A percentile compares a stretch with the other conserved stretches of the same genome.
Conservation (phyloP, 2,797 vertebrate genomes). For the Zenarchopterus dispar region DNA sequence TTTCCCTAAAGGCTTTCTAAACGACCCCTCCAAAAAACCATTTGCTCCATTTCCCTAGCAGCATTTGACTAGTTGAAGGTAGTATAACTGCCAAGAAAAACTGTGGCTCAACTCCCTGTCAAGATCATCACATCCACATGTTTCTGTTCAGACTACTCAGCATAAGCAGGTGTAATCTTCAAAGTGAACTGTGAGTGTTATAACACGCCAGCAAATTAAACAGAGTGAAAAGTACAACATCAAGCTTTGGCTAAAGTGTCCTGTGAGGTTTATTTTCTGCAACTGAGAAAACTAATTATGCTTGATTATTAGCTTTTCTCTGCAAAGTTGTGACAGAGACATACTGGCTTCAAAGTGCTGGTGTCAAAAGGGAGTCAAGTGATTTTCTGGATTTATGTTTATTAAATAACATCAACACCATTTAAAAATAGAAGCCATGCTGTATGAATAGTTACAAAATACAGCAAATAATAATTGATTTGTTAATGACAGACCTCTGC, state of each 20-base stretch:
- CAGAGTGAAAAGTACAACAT: slow-evolving; percentile 6
- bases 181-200: too few species aligned
- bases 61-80: too few species aligned
- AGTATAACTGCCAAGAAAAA: too few species aligned
- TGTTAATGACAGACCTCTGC: neutral
- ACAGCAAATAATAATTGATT: slow-evolving; percentile 1
- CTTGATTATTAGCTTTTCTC: slow-evolving; percentile 1
- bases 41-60: too few species aligned
- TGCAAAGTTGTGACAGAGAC: slow-evolving; percentile 9
- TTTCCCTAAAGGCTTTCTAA: too few species aligned
- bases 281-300: slow-evolving; percentile 21
- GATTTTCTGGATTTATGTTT: neutral
- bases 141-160: slow-evolving; percentile 49
- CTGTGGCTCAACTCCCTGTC: too few species aligned
- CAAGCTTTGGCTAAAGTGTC: neutral
- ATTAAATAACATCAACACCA: slow-evolving; percentile 12
- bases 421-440: neutral
- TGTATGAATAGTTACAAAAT: neutral
- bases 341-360: slow-evolving; percentile 7
- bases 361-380: neutral
- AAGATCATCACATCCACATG: too few species aligned
- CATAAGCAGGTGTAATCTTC: slow-evolving; percentile 41
- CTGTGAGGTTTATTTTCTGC: slow-evolving; percentile 18
- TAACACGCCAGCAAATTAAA: too few species aligned
- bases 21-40: too few species aligned